These are phyloP conservation scores for Exaiptasia diaphana DNA, from an alignment of 64 coral and sea anemone genomes.

Conservation along the genomic window DNA sequence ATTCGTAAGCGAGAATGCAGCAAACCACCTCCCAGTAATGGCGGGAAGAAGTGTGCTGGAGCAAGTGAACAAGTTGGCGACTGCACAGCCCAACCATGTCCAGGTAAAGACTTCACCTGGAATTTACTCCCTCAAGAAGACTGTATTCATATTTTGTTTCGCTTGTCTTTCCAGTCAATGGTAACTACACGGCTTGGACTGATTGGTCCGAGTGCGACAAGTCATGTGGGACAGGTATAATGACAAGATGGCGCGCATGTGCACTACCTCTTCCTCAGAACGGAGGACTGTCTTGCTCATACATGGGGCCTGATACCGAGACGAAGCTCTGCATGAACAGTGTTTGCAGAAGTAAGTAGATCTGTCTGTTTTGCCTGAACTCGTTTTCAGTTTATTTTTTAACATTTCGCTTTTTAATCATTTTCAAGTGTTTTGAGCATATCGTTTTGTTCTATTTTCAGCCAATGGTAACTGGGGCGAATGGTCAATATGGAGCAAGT, in stretches of 20 bases:
- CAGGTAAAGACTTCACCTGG: constrained; percentile 36
- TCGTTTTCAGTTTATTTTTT: not conserved
- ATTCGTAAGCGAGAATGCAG: constrained; percentile 64
- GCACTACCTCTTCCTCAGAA: constrained; percentile 67
- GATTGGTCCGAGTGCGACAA: constrained; percentile 67
- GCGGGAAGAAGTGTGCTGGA: constrained; percentile 63
- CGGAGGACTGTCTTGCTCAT: constrained; percentile 73
- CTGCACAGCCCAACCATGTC: constrained; percentile 61
- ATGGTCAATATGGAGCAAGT: constrained; percentile 61
- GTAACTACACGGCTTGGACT: constrained; percentile 93
- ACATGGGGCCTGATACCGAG: constrained; percentile 63
- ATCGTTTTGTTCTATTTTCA: no score
- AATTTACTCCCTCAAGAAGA: not conserved
- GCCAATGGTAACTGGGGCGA: constrained; percentile 66
- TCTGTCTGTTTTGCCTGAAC: not conserved
- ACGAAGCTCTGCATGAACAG: constrained; percentile 30
- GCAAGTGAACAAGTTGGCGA: constrained; percentile 65
- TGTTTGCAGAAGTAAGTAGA: constrained; percentile 33
- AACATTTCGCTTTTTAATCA: no score
- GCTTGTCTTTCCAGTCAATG: constrained; percentile 56
- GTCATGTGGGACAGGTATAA: constrained; percentile 70
- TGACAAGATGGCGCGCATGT: constrained; percentile 79
- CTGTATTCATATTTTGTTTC: not conserved
- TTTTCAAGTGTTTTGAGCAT: no score
- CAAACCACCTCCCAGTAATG: constrained; percentile 62